These are phyloP conservation scores for Hipparchia sbordonii DNA, from an alignment of 2,888 invertebrate genomes.

Conservation along the genomic window DNA sequence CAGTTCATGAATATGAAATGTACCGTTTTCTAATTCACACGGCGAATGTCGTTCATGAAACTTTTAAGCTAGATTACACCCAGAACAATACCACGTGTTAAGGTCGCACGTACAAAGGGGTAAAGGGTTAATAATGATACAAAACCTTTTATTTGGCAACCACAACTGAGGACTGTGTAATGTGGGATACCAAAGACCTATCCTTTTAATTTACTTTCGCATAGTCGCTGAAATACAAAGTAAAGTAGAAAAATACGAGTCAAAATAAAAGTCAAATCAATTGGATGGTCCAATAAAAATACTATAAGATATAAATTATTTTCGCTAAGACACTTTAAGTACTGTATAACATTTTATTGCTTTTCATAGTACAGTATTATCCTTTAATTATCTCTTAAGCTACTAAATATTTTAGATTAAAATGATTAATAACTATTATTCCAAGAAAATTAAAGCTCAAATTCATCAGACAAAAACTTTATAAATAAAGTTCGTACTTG, in stretches of 20 bases:
- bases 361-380: too few species aligned
- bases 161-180: neutral
- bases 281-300: too few species aligned
- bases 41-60: conserved; percentile 50
- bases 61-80: conserved; percentile 32
- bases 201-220: neutral
- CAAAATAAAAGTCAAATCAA: too few species aligned
- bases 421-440: conserved; percentile 5
- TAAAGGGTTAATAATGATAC: conserved; percentile 1
- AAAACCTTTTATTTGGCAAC: conserved; percentile 5
- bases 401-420: too few species aligned
- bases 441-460: neutral
- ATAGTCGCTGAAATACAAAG: too few species aligned
- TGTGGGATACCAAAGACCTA: neutral
- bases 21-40: conserved; percentile 48
- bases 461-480: conserved; percentile 14
- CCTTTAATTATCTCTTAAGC: too few species aligned
- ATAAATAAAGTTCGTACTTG: conserved; percentile 1
- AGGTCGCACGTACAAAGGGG: neutral
- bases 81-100: conserved; percentile 27
- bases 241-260: too few species aligned
- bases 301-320: too few species aligned
- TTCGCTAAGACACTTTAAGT: too few species aligned
- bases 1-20: conserved; percentile 51
- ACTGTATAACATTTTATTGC: too few species aligned